phyloP scores from a whole-genome alignment of 2,113 vertebrate species.

The Donacobius atricapilla region DNA sequence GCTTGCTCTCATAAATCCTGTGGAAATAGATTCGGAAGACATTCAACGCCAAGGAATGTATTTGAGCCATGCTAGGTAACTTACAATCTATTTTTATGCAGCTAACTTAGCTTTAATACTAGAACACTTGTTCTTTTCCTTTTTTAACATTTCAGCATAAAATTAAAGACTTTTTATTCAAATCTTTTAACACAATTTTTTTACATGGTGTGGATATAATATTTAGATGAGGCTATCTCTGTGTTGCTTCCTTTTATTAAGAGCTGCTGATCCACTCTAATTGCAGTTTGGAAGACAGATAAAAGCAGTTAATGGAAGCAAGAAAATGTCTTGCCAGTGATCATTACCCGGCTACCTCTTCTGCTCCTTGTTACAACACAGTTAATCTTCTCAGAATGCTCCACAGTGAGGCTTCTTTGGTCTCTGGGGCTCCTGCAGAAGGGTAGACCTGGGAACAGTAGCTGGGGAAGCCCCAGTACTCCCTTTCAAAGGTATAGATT shows the following conservation, averaged over 20 bases:
- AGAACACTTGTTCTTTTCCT: not conserved
- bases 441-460: not conserved
- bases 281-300: not conserved
- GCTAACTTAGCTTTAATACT: not conserved
- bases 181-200: not conserved
- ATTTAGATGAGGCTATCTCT: not conserved
- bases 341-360: not conserved
- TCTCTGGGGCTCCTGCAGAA: not conserved
- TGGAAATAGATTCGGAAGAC: constrained; percentile 94
- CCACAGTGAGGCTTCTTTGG: not conserved
- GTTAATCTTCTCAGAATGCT: not conserved
- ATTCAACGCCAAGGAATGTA: constrained; percentile 89
- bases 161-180: not conserved
- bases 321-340: not conserved
- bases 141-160: not conserved
- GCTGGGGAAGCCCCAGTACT: not conserved
- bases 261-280: not conserved
- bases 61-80: constrained; percentile 88
- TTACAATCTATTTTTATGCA: not conserved
- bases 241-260: not conserved
- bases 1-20: constrained; percentile 89
- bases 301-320: not conserved
- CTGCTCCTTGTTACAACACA: not conserved
- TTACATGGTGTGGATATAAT: not conserved
- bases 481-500: not conserved